Percentiles rank a stretch among this genome's conserved stretches.
phyloP scores from a whole-genome alignment of 2,797 vertebrate genomes.

The Karalla daura region DNA sequence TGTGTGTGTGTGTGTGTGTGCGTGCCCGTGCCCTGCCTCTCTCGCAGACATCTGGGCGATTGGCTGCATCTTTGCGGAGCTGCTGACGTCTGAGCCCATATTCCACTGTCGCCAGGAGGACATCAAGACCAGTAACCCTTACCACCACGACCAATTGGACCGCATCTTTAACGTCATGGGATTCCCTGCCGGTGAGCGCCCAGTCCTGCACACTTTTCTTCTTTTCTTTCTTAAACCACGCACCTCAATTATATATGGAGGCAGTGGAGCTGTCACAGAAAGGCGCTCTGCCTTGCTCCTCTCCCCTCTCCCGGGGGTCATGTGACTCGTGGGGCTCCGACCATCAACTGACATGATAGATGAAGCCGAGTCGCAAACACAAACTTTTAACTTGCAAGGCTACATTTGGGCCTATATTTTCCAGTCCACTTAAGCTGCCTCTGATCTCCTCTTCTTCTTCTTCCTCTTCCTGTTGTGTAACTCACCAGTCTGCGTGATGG shows the following conservation, averaged over 20 bases:
- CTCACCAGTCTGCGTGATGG: slow-evolving; percentile 24
- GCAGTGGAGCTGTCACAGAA: slow-evolving; percentile 2
- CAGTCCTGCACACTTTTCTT: too few species aligned
- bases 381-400: slow-evolving; percentile 51
- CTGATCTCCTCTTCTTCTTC: slow-evolving; percentile 10
- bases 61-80: slow-evolving; percentile 99
- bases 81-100: slow-evolving; percentile 99
- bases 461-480: slow-evolving; percentile 47
- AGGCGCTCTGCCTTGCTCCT: not conserved
- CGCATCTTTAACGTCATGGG: slow-evolving; percentile 99
- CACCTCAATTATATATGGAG: slow-evolving; percentile 3
- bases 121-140: slow-evolving; percentile 99
- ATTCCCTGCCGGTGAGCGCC: slow-evolving; percentile 94
- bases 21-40: slow-evolving; percentile 9
- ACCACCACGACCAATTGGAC: slow-evolving; percentile 99
- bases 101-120: slow-evolving; percentile 99
- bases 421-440: slow-evolving; percentile 60
- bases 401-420: slow-evolving; percentile 64
- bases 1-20: too few species aligned
- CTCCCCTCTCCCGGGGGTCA: slow-evolving; percentile 28
- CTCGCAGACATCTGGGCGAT: slow-evolving; percentile 98
- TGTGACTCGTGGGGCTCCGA: slow-evolving; percentile 51
- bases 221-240: too few species aligned
- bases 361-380: slow-evolving; percentile 53
- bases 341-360: slow-evolving; percentile 45